Evolutionary conservation across 2,888 invertebrate species (phyloP).

Genomic region (Temnothorax rugatulus): DNA sequence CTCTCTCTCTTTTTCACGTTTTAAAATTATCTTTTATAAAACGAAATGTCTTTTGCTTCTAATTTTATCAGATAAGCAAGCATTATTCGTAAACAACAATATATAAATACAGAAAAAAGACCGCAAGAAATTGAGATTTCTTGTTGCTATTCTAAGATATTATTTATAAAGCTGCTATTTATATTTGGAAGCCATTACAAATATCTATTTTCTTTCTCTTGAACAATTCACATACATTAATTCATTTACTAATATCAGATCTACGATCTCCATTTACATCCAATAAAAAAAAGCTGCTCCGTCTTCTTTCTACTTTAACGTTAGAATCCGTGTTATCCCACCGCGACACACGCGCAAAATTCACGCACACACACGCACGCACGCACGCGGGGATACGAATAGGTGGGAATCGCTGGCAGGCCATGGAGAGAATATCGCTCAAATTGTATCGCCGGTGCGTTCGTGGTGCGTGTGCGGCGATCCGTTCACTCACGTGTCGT

Average conservation of each 20-base stretch:
- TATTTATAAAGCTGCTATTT: not conserved
- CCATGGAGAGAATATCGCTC: slow-evolving; percentile 32
- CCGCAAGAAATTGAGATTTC: not conserved
- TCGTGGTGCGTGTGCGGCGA: slow-evolving; percentile 38
- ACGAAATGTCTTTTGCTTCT: not conserved
- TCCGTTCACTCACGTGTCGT: slow-evolving; percentile 36
- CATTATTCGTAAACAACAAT: not conserved
- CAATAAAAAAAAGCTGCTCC: not conserved
- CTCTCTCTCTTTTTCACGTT: no score
- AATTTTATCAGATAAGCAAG: not conserved
- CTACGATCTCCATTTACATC: not conserved
- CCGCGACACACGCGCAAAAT: not conserved
- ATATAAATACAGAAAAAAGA: not conserved
- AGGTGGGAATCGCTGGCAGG: slow-evolving; percentile 19
- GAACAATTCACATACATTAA: not conserved
- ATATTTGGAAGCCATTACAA: not conserved
- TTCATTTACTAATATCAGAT: not conserved
- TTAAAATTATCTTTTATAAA: not conserved
- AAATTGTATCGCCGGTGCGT: slow-evolving; percentile 44
- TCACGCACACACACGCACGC: not conserved
- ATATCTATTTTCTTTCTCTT: no score
- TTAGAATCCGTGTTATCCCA: not conserved
- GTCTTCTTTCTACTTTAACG: slow-evolving; percentile 9
- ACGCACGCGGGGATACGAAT: not conserved
- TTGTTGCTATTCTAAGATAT: not conserved